Evolutionary conservation across 2,888 invertebrate genomes (phyloP).

Genomic region (Actias luna): DNA sequence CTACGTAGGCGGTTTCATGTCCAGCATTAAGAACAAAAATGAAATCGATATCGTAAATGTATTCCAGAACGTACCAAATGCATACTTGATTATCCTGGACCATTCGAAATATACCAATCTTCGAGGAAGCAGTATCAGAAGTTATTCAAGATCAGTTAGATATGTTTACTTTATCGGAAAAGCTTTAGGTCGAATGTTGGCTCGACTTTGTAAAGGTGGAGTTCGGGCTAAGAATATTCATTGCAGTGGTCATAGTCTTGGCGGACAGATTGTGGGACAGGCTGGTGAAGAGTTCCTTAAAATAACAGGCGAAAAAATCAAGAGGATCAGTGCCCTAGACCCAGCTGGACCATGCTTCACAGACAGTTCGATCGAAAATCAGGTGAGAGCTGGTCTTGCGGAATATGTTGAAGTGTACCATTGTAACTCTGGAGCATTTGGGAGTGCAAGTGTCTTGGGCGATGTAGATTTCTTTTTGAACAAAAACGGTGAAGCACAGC

Average conservation of each 20-base stretch:
- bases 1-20: conserved; percentile 68
- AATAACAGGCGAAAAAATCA: conserved; percentile 52
- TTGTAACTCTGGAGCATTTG: conserved; percentile 80
- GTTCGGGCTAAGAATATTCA: conserved; percentile 62
- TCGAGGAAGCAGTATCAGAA: conserved; percentile 53
- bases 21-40: conserved; percentile 60
- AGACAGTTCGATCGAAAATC: conserved; percentile 59
- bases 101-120: conserved; percentile 69
- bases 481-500: conserved; percentile 80
- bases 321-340: conserved; percentile 67
- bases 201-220: conserved; percentile 46
- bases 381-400: conserved; percentile 79
- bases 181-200: conserved; percentile 57
- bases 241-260: conserved; percentile 70
- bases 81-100: conserved; percentile 68
- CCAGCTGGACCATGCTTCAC: conserved; percentile 75
- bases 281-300: conserved; percentile 55
- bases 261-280: conserved; percentile 65
- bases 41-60: conserved; percentile 59
- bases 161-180: conserved; percentile 68
- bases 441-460: conserved; percentile 73
- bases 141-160: conserved; percentile 66
- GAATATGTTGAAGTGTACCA: conserved; percentile 83
- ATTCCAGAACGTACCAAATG: conserved; percentile 58
- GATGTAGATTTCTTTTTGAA: conserved; percentile 83